Base-by-base conservation (phyloP, 1,140 invertebrate genomes). In the Bradynema listronoti region DNA sequence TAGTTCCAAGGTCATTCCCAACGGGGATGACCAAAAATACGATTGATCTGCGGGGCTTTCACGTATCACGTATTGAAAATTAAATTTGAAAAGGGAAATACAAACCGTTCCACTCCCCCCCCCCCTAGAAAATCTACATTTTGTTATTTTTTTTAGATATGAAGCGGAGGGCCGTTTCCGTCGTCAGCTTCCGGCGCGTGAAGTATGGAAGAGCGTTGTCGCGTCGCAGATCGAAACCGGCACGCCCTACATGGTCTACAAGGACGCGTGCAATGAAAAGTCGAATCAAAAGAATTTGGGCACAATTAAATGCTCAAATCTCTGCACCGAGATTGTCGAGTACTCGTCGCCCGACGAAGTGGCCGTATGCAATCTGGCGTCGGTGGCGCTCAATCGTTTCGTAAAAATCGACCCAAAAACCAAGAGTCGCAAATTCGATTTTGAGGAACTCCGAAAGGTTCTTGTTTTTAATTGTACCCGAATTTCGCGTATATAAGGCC, bases 281-380 rank as follows among this genome's bases (percentile, higher is more conserved):
- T 91, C 88, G 50, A 99, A 99, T 80, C 95, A 99, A 77, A 86
- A 99, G 80, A 97, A 99, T 81, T 79, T 99, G 19, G 95, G 94
- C 27, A 98, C 94, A 4, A 97, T 99, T 60, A 95, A 94, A 80
- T 92, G 91, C 78, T 94, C 90, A 62, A 98, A 98, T 80, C 81
- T 98, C 14, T 98, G 93, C 78, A 97, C 94, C 0, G 95, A 99
- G 84, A 91, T 98, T 73, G 85, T 98, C 1, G 86, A 97, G 79
- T 97, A 94, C 78, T 81, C 78, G 39, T 85, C 87, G 36, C 81
- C 85, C 1, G 89, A 95, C 80, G 93, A 97, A 84, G 86, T 96
- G 32, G 94, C 93, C 27, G 94, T 97, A 0, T 99, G 95, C 80
- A 98, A 97, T 83, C 83, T 98, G 72, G 94, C 93, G 1, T 98